Conservation (phyloP, 2,888 invertebrate genomes). For the Drosophila lacicola region DNA sequence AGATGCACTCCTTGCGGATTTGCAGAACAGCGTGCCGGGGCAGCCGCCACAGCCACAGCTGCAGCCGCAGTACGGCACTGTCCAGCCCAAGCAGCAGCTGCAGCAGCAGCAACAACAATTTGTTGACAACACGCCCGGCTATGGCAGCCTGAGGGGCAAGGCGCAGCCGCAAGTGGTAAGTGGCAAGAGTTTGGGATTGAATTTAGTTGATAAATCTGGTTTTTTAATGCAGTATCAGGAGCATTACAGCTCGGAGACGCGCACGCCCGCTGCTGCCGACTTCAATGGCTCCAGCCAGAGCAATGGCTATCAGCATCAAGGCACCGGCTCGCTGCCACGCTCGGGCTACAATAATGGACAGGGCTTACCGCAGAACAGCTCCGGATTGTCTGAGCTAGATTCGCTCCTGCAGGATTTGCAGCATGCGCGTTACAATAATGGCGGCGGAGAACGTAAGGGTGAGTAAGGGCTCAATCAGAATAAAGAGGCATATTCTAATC, state of each 20-base stretch:
- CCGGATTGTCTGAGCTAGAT: conserved; percentile 95
- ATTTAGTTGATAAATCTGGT: neutral
- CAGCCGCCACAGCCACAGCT: conserved; percentile 81
- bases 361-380: conserved; percentile 61
- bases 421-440: conserved; percentile 88
- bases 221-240: conserved; percentile 78
- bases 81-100: conserved; percentile 57
- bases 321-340: conserved; percentile 77
- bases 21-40: conserved; percentile 96
- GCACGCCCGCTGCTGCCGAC: conserved; percentile 68
- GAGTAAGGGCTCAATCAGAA: neutral
- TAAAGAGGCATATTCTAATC: neutral
- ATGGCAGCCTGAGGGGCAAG: conserved; percentile 92
- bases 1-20: conserved; percentile 98
- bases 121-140: conserved; percentile 85
- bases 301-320: conserved; percentile 80
- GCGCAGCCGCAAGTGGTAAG: conserved; percentile 89
- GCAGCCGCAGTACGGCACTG: conserved; percentile 65
- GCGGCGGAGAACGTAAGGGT: conserved; percentile 85
- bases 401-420: conserved; percentile 96
- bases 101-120: conserved; percentile 74
- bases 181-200: conserved; percentile 23
- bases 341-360: conserved; percentile 61
- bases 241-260: conserved; percentile 82
- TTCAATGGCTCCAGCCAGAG: conserved; percentile 71